These are phyloP conservation scores for Meiosimyza decipiens DNA, from an alignment of 2,888 invertebrate genomes.

Conservation along the genomic window DNA sequence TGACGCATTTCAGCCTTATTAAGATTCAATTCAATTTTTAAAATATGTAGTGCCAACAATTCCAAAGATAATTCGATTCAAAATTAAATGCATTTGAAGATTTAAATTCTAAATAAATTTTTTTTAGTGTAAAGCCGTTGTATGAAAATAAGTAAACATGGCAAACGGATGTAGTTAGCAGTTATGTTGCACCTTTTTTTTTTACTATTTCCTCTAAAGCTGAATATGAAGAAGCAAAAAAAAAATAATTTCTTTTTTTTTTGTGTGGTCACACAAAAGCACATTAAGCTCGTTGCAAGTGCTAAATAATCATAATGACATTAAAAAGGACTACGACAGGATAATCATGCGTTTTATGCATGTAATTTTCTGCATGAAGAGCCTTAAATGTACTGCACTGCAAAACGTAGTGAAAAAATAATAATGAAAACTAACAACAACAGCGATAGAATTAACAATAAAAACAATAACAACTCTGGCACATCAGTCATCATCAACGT, in stretches of 20 bases:
- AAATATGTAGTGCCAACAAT: too few relatives aligned
- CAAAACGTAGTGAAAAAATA: neutral
- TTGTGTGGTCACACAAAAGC: conserved; percentile 6
- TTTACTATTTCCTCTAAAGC: conserved; percentile 13
- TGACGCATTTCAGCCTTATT: too few relatives aligned
- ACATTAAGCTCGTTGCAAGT: neutral
- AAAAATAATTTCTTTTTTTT: neutral
- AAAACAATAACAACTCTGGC: neutral
- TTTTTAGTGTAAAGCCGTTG: too few relatives aligned
- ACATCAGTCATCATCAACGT: conserved; percentile 21
- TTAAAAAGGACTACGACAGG: conserved; percentile 39
- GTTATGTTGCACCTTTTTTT: conserved; percentile 9
- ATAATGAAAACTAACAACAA: conserved; percentile 15
- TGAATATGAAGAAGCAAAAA: neutral
- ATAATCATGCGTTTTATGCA: conserved; percentile 41
- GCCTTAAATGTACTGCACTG: neutral
- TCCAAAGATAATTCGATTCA: too few relatives aligned
- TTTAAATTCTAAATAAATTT: too few relatives aligned
- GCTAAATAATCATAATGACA: conserved; percentile 18
- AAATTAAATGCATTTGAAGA: too few relatives aligned
- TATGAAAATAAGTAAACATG: conserved; percentile 11
- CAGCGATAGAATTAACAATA: conserved; percentile 1
- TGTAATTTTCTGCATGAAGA: conserved; percentile 41
- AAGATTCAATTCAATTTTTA: too few relatives aligned
- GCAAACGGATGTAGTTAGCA: conserved; percentile 22